A percentile compares a stretch with the other conserved stretches of the same genome.
Evolutionary conservation across 1,140 invertebrate genomes (phyloP).

Genomic region (Chrysopa pallens): DNA sequence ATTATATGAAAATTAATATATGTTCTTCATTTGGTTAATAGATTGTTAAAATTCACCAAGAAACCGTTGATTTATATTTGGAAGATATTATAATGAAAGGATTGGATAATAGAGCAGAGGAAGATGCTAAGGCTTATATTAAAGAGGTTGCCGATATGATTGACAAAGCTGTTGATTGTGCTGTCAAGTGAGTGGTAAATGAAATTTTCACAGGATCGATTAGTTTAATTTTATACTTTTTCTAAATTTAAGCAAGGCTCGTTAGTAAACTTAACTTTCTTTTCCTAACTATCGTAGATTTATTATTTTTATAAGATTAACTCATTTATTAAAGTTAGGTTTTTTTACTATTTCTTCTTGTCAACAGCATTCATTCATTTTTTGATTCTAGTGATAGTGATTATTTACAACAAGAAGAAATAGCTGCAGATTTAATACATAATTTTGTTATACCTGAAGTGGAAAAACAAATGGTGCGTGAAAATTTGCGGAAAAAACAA

Average conservation of each 20-base stretch:
- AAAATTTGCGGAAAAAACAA: constrained; percentile 17
- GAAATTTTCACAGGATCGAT: too few species aligned
- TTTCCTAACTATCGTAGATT: constrained; percentile 1
- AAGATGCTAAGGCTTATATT: constrained; percentile 32
- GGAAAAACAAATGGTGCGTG: constrained; percentile 19
- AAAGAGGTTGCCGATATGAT: constrained; percentile 33
- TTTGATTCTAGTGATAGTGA: constrained; percentile 10
- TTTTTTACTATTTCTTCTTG: too few species aligned
- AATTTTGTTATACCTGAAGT: constrained; percentile 42
- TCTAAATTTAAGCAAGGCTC: too few species aligned
- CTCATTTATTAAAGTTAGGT: background rate
- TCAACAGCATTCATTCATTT: too few species aligned
- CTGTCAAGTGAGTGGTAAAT: constrained; percentile 3
- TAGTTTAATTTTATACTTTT: too few species aligned
- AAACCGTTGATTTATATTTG: constrained; percentile 39
- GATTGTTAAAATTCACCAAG: constrained; percentile 29
- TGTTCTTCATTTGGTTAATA: background rate
- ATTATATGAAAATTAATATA: background rate
- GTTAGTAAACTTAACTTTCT: constrained; percentile 1
- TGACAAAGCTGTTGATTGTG: constrained; percentile 31
- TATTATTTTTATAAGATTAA: constrained; percentile 1
- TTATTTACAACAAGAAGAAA: constrained; percentile 31
- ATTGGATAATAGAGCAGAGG: constrained; percentile 33
- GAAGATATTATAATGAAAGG: constrained; percentile 40
- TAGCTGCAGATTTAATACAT: constrained; percentile 38